Conservation (phyloP, 2,888 invertebrate species). For the Syritta pipiens region DNA sequence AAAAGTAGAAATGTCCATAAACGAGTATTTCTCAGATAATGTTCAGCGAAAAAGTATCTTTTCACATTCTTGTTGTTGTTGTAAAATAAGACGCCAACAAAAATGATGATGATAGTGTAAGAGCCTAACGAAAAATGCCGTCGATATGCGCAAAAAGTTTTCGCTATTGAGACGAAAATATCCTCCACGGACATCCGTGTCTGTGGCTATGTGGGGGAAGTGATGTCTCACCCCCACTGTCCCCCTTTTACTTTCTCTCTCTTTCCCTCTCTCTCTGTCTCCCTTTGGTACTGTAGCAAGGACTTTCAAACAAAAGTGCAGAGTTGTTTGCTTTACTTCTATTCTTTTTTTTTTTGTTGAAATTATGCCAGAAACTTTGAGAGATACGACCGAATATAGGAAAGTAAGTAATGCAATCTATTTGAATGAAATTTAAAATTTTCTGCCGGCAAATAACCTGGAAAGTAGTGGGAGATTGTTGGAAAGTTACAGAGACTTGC, state of each 20-base stretch:
- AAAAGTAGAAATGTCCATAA: constrained; percentile 53
- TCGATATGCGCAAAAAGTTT: constrained; percentile 58
- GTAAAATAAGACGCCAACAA: constrained; percentile 8
- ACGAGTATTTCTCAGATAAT: constrained; percentile 51
- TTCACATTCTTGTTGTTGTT: background rate
- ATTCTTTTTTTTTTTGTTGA: constrained; percentile 14
- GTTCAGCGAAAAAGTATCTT: constrained; percentile 21
- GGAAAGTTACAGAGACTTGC: too few relatives aligned
- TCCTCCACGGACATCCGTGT: constrained; percentile 39
- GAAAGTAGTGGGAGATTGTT: too few relatives aligned
- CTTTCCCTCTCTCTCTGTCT: background rate
- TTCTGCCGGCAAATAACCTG: too few relatives aligned
- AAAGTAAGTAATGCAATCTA: constrained; percentile 19
- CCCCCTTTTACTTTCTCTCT: too few relatives aligned
- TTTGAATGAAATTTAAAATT: constrained; percentile 38
- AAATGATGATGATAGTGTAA: constrained; percentile 51
- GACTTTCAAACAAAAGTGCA: constrained; percentile 37
- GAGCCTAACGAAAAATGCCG: constrained; percentile 52
- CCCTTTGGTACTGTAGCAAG: background rate
- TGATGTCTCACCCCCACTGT: background rate
- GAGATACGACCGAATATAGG: background rate
- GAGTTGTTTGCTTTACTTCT: constrained; percentile 16
- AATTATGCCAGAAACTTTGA: constrained; percentile 36
- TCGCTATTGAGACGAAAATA: constrained; percentile 49
- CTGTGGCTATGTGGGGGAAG: constrained; percentile 18